A percentile compares a stretch with the other conserved stretches of the same genome.
phyloP scores from a whole-genome alignment of 2,797 vertebrate genomes.

The Naso thynnoides region DNA sequence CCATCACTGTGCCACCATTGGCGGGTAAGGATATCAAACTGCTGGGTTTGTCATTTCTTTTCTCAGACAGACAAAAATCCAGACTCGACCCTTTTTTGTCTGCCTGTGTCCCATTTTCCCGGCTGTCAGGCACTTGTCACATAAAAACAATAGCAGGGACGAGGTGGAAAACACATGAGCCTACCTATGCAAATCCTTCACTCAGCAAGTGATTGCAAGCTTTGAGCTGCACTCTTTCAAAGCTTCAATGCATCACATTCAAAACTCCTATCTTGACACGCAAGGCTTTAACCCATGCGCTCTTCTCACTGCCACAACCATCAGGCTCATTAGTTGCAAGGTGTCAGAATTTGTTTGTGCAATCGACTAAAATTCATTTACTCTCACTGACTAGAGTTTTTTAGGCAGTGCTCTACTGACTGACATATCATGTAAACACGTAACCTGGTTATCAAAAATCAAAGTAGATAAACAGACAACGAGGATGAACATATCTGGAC shows the following conservation, averaged over 20 bases:
- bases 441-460: slow-evolving; percentile 20
- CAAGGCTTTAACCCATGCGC: slow-evolving; percentile 37
- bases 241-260: slow-evolving; percentile 62
- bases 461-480: slow-evolving; percentile 16
- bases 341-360: slow-evolving; percentile 20
- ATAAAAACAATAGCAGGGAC: slow-evolving; percentile 75
- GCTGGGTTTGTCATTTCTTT: slow-evolving; percentile 74
- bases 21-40: slow-evolving; percentile 65
- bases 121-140: slow-evolving; percentile 78
- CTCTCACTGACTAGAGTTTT: slow-evolving; percentile 4
- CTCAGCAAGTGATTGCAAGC: slow-evolving; percentile 60
- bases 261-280: slow-evolving; percentile 64
- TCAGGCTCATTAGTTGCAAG: slow-evolving; percentile 29
- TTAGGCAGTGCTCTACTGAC: slow-evolving; percentile 5
- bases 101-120: slow-evolving; percentile 75
- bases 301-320: slow-evolving; percentile 39
- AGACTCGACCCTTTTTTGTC: slow-evolving; percentile 67
- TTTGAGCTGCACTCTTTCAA: slow-evolving; percentile 57
- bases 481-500: not conserved
- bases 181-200: slow-evolving; percentile 79
- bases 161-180: slow-evolving; percentile 76
- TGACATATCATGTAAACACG: not conserved
- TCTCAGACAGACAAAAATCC: slow-evolving; percentile 74
- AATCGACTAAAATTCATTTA: slow-evolving; percentile 17
- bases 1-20: slow-evolving; percentile 48